A percentile compares a stretch with the other conserved stretches of the same genome.
Conservation (phyloP, 2,797 vertebrate species). For the Muscicapa striata region DNA sequence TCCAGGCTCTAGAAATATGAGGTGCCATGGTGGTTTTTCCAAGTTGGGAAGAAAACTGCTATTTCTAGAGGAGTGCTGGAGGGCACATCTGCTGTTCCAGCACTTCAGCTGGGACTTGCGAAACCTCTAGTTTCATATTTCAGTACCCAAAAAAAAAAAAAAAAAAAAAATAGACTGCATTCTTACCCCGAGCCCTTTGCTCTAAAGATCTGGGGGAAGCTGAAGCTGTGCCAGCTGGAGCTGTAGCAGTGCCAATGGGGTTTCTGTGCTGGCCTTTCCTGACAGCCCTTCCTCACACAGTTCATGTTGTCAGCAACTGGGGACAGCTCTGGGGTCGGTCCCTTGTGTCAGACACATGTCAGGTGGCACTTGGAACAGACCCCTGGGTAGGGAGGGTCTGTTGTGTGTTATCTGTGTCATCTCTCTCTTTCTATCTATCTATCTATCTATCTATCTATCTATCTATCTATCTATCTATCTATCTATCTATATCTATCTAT, state of each 20-base stretch:
- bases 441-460: no score
- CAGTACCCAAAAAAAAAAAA: background rate
- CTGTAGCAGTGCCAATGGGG: background rate
- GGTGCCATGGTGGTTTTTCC: background rate
- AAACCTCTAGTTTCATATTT: background rate
- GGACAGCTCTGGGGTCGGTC: background rate
- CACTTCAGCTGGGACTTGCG: background rate
- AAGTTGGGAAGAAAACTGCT: background rate
- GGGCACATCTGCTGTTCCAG: background rate
- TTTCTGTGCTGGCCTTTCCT: background rate
- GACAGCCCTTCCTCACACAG: background rate
- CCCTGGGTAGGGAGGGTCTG: background rate
- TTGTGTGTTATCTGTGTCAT: background rate
- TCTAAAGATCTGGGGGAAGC: background rate
- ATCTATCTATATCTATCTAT: no score
- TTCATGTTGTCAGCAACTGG: fast-evolving
- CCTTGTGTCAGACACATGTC: no score
- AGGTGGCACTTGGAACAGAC: background rate
- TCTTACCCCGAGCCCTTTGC: conserved; percentile 30
- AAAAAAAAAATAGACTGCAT: background rate
- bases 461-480: no score
- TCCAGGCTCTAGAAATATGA: background rate
- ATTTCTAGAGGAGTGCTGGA: background rate
- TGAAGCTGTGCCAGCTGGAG: background rate
- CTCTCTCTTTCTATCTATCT: no score